A percentile compares a stretch with the other conserved stretches of the same genome.
phyloP scores from a whole-genome alignment of 2,888 invertebrate genomes.

The Megalurothrips usitatus region DNA sequence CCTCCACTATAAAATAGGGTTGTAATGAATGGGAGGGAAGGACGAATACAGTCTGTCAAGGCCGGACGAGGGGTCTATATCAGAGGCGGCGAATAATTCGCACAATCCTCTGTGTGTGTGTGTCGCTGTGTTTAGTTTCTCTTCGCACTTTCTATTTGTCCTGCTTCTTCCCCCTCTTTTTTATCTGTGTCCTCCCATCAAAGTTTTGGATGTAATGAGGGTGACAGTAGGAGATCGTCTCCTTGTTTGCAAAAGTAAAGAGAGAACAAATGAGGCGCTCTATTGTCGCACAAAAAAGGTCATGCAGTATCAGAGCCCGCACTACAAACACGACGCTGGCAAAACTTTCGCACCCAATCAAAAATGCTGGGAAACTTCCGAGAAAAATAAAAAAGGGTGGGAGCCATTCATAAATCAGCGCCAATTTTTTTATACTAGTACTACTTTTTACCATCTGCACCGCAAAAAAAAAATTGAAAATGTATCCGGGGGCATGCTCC shows the following conservation, averaged over 20 bases:
- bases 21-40: constrained; percentile 9
- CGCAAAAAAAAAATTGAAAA: background rate
- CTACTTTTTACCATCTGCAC: no score
- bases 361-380: background rate
- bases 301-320: no score
- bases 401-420: no score
- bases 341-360: background rate
- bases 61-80: background rate
- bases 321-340: background rate
- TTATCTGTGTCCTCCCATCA: background rate
- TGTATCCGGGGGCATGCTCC: background rate
- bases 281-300: background rate
- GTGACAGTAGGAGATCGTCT: background rate
- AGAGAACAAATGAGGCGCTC: background rate
- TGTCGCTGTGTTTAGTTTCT: background rate
- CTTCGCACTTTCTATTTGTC: background rate
- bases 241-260: background rate
- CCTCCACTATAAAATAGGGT: background rate
- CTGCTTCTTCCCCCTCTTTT: background rate
- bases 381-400: background rate
- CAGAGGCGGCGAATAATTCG: constrained; percentile 4
- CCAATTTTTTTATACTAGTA: no score
- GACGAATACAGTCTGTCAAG: background rate
- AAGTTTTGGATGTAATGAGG: background rate
- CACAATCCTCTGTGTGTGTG: constrained; percentile 20